Evolutionary conservation across 2,888 invertebrate genomes (phyloP).

Genomic region (Troides helena): DNA sequence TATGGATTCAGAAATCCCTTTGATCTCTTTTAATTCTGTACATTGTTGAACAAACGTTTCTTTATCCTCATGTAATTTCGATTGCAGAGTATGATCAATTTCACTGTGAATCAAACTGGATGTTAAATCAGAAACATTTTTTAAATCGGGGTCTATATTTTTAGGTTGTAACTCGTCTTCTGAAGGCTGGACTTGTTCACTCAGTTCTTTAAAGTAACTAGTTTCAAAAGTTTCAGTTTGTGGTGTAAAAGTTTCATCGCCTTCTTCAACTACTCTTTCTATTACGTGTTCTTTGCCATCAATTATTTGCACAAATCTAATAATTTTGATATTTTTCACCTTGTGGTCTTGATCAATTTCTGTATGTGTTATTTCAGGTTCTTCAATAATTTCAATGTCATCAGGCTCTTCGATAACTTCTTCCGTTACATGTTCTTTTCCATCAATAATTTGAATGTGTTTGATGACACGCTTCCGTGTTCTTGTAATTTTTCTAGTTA

Average conservation of each 20-base stretch:
- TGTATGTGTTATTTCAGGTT: conserved; percentile 56
- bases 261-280: conserved; percentile 85
- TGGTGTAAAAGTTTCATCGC: conserved; percentile 42
- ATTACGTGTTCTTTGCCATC: conserved; percentile 88
- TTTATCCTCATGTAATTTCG: not conserved
- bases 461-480: conserved; percentile 87
- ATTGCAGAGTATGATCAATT: conserved; percentile 1
- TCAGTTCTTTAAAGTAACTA: not conserved
- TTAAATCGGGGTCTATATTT: not conserved
- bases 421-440: conserved; percentile 90
- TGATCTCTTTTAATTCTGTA: not conserved
- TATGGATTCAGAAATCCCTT: not conserved
- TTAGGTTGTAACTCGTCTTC: not conserved
- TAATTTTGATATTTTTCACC: conserved; percentile 35
- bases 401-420: conserved; percentile 93
- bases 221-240: conserved; percentile 4
- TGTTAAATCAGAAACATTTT: conserved; percentile 31
- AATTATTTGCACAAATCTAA: conserved; percentile 83
- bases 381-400: conserved; percentile 85
- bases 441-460: conserved; percentile 88
- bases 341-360: conserved; percentile 31
- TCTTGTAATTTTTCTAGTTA: conserved; percentile 86
- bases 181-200: not conserved
- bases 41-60: not conserved
- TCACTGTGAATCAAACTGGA: conserved; percentile 38